These are phyloP conservation scores for Apeltes quadracus DNA, from an alignment of 2,113 vertebrate genomes.

Conservation along the genomic window DNA sequence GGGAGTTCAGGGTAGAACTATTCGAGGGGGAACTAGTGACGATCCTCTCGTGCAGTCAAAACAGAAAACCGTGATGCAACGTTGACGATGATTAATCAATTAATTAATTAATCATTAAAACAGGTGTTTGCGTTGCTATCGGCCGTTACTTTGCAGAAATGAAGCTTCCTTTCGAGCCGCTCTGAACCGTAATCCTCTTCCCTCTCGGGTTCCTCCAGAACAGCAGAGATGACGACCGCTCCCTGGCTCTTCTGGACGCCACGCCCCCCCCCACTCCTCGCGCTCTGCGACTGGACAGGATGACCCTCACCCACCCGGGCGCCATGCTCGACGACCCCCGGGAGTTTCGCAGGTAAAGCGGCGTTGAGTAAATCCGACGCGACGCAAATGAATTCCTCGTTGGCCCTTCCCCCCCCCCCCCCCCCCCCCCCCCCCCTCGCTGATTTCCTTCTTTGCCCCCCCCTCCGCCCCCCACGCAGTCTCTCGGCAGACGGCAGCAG, in stretches of 20 bases:
- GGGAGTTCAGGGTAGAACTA: background rate
- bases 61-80: background rate
- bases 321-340: conserved; percentile 86
- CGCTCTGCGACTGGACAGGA: conserved; percentile 87
- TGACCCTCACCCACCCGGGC: conserved; percentile 89
- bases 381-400: background rate
- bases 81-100: no score
- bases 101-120: no score
- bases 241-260: conserved; percentile 86
- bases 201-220: conserved; percentile 73
- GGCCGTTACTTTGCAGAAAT: no score
- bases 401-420: background rate
- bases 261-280: conserved; percentile 88
- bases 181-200: background rate
- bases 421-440: background rate
- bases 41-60: background rate
- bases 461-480: conserved; percentile 53
- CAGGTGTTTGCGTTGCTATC: no score
- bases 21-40: background rate
- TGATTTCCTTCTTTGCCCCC: background rate
- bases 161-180: no score
- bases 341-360: conserved; percentile 85
- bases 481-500: conserved; percentile 84
- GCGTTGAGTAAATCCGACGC: background rate
- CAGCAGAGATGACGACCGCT: conserved; percentile 87